phyloP scores from a whole-genome alignment of 2,888 invertebrate genomes.

The Tolmerus cingulatus region DNA sequence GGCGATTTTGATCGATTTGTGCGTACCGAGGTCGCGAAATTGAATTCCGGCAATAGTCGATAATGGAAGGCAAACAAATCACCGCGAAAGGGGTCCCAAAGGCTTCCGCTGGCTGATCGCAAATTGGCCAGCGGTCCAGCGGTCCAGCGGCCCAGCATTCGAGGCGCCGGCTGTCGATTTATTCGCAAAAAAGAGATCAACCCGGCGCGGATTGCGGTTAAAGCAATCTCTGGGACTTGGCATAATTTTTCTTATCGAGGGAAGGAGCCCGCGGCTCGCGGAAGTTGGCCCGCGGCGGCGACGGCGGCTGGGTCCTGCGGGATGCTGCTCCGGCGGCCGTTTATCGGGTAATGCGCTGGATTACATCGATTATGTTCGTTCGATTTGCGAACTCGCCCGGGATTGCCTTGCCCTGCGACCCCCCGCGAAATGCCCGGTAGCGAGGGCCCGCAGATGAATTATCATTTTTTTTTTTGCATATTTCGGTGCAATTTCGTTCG shows the following conservation, averaged over 20 bases:
- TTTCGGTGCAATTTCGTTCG: constrained; percentile 6
- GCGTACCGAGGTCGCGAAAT: not conserved
- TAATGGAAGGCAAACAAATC: constrained; percentile 27
- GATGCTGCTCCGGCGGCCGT: not conserved
- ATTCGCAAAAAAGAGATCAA: not conserved
- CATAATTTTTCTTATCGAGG: not conserved
- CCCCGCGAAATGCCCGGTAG: not conserved
- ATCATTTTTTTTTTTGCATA: constrained; percentile 6
- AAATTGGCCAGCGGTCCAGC: not conserved
- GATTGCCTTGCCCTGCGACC: not conserved
- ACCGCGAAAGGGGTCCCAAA: not conserved
- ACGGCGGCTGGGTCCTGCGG: not conserved
- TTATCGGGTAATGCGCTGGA: constrained; percentile 18
- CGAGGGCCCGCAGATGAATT: not conserved
- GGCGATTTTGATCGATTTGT: not conserved
- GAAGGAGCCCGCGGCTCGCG: not conserved
- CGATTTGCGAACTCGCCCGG: not conserved
- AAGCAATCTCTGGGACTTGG: constrained; percentile 2
- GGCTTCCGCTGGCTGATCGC: constrained; percentile 7
- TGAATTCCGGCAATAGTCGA: constrained; percentile 23
- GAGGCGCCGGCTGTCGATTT: constrained; percentile 30
- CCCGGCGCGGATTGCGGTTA: not conserved
- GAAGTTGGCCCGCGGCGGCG: not conserved
- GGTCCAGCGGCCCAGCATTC: not conserved
- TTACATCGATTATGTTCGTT: constrained; percentile 16